Evolutionary conservation across 1,140 invertebrate genomes (phyloP).

Genomic region (Lucilia sericata): DNA sequence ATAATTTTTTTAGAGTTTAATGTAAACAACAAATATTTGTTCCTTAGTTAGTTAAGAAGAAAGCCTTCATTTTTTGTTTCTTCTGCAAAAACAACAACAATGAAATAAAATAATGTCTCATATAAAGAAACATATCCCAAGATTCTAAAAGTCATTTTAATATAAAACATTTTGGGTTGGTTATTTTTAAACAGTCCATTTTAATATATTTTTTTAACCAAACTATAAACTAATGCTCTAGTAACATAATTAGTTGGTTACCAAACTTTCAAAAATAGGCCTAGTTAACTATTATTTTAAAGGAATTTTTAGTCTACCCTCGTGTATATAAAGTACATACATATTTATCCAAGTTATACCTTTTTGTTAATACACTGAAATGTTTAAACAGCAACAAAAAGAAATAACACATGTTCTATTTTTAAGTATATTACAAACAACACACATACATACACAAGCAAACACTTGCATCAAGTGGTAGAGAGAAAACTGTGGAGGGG

Average conservation of each 20-base stretch:
- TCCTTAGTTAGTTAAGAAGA: constrained; percentile 27
- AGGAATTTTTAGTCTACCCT: neutral
- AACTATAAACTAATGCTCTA: no score
- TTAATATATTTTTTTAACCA: no score
- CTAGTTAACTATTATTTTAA: no score
- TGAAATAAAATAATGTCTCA: neutral
- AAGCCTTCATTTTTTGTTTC: neutral
- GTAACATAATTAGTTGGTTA: no score
- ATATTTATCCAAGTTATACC: neutral
- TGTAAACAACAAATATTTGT: constrained; percentile 39
- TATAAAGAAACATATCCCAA: neutral
- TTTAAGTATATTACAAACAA: constrained; percentile 18
- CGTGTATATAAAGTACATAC: no score
- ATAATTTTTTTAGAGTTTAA: neutral
- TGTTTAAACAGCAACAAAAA: neutral
- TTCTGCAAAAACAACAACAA: neutral
- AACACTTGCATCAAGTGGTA: neutral
- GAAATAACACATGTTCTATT: constrained; percentile 10
- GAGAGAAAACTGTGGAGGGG: neutral
- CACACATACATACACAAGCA: neutral
- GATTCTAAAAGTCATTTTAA: no score
- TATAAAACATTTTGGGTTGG: no score
- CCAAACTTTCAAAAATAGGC: no score
- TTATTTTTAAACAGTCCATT: no score
- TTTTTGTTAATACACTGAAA: neutral